A percentile compares a stretch with the other conserved stretches of the same genome.
These are phyloP conservation scores for Hassar affinis DNA, from an alignment of 2,113 vertebrate genomes.

Conservation along the genomic window DNA sequence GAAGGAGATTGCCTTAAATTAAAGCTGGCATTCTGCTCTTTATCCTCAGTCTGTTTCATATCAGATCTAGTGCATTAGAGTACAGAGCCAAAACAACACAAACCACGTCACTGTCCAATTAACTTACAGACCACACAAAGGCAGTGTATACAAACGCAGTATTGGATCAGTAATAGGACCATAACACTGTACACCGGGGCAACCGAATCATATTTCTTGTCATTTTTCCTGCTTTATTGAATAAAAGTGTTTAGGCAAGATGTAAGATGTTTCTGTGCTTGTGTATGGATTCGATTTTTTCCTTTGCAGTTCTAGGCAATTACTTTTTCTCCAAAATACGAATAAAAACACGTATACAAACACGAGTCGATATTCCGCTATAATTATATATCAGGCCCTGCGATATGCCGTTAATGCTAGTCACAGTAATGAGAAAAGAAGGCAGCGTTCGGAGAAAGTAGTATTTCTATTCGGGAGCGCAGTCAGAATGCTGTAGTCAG, in stretches of 20 bases:
- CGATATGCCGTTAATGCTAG: background rate
- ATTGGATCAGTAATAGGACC: background rate
- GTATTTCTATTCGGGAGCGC: background rate
- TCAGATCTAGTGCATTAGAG: background rate
- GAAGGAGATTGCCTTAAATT: background rate
- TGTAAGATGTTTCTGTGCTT: background rate
- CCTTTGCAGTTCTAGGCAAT: background rate
- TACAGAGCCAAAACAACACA: background rate
- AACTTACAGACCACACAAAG: background rate
- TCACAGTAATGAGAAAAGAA: background rate
- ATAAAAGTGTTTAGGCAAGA: background rate
- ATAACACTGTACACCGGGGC: background rate
- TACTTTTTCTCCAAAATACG: background rate
- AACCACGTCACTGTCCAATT: background rate
- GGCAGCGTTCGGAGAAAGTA: background rate
- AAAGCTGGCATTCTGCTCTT: background rate
- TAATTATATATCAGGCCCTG: background rate
- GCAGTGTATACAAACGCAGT: background rate
- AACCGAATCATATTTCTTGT: background rate
- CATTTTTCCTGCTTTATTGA: background rate
- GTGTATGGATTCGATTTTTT: background rate
- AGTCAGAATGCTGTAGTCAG: background rate
- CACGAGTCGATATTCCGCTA: background rate
- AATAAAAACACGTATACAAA: background rate
- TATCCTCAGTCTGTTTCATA: background rate